These are phyloP conservation scores for Thymallus thymallus DNA, from an alignment of 2,113 vertebrate species.

Conservation along the genomic window DNA sequence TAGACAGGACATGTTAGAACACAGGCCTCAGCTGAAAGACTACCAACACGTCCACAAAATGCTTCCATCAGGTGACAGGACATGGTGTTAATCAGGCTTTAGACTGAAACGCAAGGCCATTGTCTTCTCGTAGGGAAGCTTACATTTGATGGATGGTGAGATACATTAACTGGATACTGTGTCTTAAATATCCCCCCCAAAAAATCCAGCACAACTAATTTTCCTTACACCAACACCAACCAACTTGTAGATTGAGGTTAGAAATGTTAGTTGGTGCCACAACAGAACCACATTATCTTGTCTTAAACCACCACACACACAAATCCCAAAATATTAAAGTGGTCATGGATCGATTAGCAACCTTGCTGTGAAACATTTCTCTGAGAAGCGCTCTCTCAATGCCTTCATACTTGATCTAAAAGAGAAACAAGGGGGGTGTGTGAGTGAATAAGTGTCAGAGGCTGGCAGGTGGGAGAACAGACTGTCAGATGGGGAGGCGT, in stretches of 20 bases:
- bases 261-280: background rate
- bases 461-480: background rate
- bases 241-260: background rate
- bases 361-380: slow-evolving; percentile 88
- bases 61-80: too few species aligned
- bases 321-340: background rate
- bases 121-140: background rate
- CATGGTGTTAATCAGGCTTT: background rate
- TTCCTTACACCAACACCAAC: background rate
- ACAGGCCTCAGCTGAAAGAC: background rate
- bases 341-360: slow-evolving; percentile 68
- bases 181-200: background rate
- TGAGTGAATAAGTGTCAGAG: slow-evolving; percentile 24
- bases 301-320: slow-evolving; percentile 1
- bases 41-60: too few species aligned
- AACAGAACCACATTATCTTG: background rate
- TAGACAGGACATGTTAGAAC: background rate
- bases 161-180: background rate
- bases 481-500: background rate
- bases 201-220: background rate
- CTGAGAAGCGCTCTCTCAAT: slow-evolving; percentile 80
- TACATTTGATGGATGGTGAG: background rate
- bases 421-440: slow-evolving; percentile 49
- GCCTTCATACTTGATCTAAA: slow-evolving; percentile 87
- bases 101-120: background rate